Conservation (phyloP, 2,113 vertebrate species). For the Aegithalos caudatus region DNA sequence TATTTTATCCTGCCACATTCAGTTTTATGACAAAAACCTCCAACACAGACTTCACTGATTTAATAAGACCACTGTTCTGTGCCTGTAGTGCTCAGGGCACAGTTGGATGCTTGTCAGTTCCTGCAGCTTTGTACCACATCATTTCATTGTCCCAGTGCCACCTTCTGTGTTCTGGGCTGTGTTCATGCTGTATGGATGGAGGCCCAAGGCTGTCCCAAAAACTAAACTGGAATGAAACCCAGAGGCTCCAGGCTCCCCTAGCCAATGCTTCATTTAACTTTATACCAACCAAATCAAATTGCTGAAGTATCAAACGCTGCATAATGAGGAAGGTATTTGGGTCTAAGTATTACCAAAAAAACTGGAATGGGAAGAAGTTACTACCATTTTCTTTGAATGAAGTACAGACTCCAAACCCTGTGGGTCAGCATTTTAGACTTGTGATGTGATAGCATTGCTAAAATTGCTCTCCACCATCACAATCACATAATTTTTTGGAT, state of each 20-base stretch:
- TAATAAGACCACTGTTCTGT: not conserved
- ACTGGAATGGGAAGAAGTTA: not conserved
- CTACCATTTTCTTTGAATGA: not conserved
- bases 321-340: not conserved
- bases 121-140: not conserved
- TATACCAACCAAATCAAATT: not conserved
- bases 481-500: not conserved
- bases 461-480: not conserved
- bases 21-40: not conserved
- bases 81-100: not conserved
- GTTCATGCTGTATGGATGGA: accelerated
- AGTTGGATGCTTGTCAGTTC: not conserved
- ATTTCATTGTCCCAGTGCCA: accelerated
- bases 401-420: not conserved
- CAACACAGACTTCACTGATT: not conserved
- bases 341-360: not conserved
- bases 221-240: not conserved
- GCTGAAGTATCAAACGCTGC: not conserved
- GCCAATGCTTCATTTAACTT: not conserved
- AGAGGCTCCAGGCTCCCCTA: not conserved
- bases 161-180: not conserved
- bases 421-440: not conserved
- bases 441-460: accelerated
- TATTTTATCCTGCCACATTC: not conserved
- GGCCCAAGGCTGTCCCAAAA: not conserved